phyloP scores from a whole-genome alignment of 2,797 vertebrate genomes.

The Dermochelys coriacea region DNA sequence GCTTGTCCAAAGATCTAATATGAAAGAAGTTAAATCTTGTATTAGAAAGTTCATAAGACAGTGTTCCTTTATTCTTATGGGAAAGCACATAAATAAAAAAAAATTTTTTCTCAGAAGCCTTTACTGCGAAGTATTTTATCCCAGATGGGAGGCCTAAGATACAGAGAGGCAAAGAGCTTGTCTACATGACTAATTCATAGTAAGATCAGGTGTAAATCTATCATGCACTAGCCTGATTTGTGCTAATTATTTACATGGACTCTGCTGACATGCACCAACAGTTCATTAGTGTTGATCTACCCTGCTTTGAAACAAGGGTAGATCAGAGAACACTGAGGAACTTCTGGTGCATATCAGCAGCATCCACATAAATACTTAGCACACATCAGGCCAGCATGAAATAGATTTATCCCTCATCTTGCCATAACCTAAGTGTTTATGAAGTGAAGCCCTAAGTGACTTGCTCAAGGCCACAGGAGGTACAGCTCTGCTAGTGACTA shows the following conservation, averaged over 20 bases:
- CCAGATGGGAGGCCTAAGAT: background rate
- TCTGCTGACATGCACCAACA: background rate
- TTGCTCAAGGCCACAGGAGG: background rate
- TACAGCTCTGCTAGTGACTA: background rate
- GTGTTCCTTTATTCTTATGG: background rate
- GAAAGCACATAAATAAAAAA: background rate
- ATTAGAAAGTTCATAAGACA: background rate
- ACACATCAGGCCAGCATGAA: background rate
- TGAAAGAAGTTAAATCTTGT: background rate
- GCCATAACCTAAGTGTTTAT: background rate
- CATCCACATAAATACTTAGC: background rate
- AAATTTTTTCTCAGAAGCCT: background rate
- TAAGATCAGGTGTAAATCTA: background rate
- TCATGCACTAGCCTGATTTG: background rate
- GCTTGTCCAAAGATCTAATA: slow-evolving; percentile 93
- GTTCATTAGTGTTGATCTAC: background rate
- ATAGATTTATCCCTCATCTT: background rate
- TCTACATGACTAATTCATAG: background rate
- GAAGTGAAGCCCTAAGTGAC: background rate
- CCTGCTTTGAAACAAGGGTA: background rate
- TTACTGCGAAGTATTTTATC: background rate
- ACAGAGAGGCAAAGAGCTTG: background rate
- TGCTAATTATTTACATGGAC: background rate
- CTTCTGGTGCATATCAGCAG: background rate
- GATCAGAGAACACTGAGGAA: too few relatives aligned